Evolutionary conservation across 2,888 invertebrate genomes (phyloP).

Genomic region (Tetropium fuscum): DNA sequence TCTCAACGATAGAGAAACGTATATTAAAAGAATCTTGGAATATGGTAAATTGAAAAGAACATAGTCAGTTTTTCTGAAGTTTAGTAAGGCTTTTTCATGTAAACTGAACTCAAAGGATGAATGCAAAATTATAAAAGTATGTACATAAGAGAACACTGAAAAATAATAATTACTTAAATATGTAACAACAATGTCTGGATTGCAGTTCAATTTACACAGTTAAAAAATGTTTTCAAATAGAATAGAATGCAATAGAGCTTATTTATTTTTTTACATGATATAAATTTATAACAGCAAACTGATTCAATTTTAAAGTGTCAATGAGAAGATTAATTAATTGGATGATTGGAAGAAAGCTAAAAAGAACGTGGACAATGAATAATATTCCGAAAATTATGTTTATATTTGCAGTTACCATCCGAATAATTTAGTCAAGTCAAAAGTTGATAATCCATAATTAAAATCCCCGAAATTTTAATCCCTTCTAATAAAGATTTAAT

Average conservation of each 20-base stretch:
- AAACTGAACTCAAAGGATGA: slow-evolving; percentile 40
- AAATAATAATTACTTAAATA: neutral
- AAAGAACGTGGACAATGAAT: no score
- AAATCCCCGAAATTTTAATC: no score
- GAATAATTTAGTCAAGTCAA: no score
- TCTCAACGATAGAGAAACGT: neutral
- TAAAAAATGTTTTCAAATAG: neutral
- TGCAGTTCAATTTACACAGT: slow-evolving; percentile 32
- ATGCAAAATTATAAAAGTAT: no score
- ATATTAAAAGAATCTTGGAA: neutral
- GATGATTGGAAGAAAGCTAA: no score
- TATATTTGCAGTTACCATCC: no score
- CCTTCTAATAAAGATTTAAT: no score
- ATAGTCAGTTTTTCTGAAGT: slow-evolving; percentile 54
- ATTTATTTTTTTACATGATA: slow-evolving; percentile 7
- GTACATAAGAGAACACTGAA: neutral
- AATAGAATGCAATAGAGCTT: neutral
- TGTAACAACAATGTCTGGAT: neutral
- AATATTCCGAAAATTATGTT: no score
- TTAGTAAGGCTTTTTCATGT: slow-evolving; percentile 56
- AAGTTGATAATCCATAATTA: no score
- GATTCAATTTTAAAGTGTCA: no score
- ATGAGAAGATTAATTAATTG: no score
- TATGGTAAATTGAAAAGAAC: slow-evolving; percentile 11
- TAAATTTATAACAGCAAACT: no score